Evolutionary conservation across 2,797 vertebrate species (phyloP).

Genomic region (Ctenosaura bakeri): DNA sequence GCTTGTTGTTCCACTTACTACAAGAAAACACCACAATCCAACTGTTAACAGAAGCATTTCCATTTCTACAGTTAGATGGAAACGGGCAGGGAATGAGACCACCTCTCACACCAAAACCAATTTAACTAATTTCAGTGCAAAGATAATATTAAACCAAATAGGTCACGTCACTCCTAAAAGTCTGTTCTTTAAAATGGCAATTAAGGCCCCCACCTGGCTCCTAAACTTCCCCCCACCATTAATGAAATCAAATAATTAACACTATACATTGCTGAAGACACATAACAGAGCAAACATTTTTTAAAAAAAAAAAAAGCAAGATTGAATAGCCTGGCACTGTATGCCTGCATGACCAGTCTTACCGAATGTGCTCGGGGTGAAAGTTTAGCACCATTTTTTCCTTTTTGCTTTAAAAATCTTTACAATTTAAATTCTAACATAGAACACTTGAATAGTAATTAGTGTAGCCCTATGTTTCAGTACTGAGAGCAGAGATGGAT

Average conservation of each 20-base stretch:
- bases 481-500: constrained; percentile 81
- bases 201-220: constrained; percentile 64
- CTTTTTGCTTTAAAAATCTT: constrained; percentile 76
- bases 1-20: constrained; percentile 65
- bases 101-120: constrained; percentile 73
- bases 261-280: constrained; percentile 79
- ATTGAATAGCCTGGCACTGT: constrained; percentile 80
- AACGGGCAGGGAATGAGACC: constrained; percentile 72
- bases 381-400: constrained; percentile 85
- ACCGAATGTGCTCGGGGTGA: constrained; percentile 82
- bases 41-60: constrained; percentile 69
- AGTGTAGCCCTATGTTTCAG: constrained; percentile 85
- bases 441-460: constrained; percentile 83
- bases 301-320: constrained; percentile 71
- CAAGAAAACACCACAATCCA: constrained; percentile 71
- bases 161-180: constrained; percentile 72
- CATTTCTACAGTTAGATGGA: constrained; percentile 60
- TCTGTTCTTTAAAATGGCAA: constrained; percentile 79
- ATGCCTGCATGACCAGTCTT: constrained; percentile 85
- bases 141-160: constrained; percentile 63
- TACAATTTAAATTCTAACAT: constrained; percentile 84
- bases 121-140: constrained; percentile 68
- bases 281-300: constrained; percentile 79
- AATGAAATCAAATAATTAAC: constrained; percentile 77
- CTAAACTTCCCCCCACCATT: constrained; percentile 64